Conservation (phyloP, 30 jellyfish, hydroid and myxozoan species). For the Cassiopea xamachana region DNA sequence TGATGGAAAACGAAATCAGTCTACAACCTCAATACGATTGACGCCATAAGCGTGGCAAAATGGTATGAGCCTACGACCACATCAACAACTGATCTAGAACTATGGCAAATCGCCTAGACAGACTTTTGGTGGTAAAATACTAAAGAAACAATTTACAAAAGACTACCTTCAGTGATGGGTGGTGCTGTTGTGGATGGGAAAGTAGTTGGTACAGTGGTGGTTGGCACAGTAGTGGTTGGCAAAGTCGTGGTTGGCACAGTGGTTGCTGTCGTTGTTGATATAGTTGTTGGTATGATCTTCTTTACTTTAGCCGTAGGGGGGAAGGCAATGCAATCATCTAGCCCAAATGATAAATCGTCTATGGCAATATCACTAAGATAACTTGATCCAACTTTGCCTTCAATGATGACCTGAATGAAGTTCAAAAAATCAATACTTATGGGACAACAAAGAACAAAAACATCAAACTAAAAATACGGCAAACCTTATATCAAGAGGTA, state of each 20-base stretch:
- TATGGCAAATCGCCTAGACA: too few species aligned
- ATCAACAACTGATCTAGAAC: too few species aligned
- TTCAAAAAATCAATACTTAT: neutral
- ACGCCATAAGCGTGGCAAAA: too few species aligned
- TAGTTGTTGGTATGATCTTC: neutral
- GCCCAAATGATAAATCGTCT: conserved; percentile 43
- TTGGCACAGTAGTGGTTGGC: neutral
- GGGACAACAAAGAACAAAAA: neutral
- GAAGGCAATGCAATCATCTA: conserved; percentile 3
- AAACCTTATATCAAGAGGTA: too few species aligned
- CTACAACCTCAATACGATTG: too few species aligned
- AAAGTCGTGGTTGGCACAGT: neutral
- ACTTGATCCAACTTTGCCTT: conserved; percentile 54
- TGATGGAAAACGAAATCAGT: too few species aligned
- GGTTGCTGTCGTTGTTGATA: neutral
- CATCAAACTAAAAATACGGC: too few species aligned
- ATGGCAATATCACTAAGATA: conserved; percentile 71
- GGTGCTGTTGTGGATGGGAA: too few species aligned
- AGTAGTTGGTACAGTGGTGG: conserved; percentile 1
- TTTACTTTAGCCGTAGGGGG: conserved; percentile 61
- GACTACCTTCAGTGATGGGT: neutral
- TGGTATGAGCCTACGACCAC: too few species aligned
- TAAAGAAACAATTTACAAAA: too few species aligned
- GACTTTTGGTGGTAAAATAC: too few species aligned
- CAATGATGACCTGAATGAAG: conserved; percentile 43